Evolutionary conservation across 2,113 vertebrate genomes (phyloP), one percentile per base, ranked within the genome.

Genomic region (Pitta sordida): DNA sequence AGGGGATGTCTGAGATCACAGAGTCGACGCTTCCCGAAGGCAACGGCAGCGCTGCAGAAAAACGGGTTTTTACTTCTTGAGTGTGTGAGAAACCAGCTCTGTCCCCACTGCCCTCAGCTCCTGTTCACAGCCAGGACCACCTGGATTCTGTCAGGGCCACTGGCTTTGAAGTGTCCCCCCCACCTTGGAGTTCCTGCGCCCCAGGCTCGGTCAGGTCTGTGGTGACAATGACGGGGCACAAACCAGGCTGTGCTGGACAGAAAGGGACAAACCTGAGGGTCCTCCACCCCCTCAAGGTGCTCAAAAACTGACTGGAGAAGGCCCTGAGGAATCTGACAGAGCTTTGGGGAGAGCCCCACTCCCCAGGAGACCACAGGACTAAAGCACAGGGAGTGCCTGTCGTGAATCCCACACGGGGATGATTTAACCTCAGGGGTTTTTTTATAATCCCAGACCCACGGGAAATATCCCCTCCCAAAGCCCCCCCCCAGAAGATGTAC

Each of bases 1-100:
- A 99, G 1, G 98, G 99, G 92, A 99, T 95, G 95, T 99, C 99
- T 37, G 98, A 99, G 94, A 99, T 95, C 59, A 99, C 96, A 21
- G 96, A 81, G 20, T 99, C 98, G 3, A 99, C 97, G 76, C 98
- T 98, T 86, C 96, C 96, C 8, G 98, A 96, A 44, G 98, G 96
- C 69, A 99, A 91, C 2, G 99, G 99, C 87, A 99, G 94, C 10
- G 76, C 99, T 99, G 94, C 36, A 93, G 92, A 88, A 83, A 91
- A 88, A 30, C 56, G 95, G 15, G 20, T n/a, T 44, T 79, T 82
- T 22, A 91, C 19, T 15, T 23, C n/a, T 13, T 12, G 36, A n/a
- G n/a, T n/a, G n/a, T n/a, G n/a, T n/a, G n/a, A n/a, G n/a, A n/a
- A n/a, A n/a, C n/a, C n/a, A n/a, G n/a, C n/a, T n/a, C n/a, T n/a